phyloP scores from a whole-genome alignment of 2,888 invertebrate species.

The Rutpela maculata region DNA sequence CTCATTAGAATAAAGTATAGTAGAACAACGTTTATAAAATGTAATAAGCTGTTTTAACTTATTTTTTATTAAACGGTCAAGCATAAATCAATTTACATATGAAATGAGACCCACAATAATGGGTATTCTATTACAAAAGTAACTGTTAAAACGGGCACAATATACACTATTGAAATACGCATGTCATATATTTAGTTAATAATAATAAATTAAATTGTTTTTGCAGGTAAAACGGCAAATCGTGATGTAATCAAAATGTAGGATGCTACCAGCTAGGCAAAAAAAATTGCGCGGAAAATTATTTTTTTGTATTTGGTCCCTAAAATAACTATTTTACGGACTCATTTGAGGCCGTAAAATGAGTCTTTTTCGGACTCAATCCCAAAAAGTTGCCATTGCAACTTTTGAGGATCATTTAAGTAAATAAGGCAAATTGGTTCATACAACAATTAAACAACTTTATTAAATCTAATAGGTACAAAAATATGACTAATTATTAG shows the following conservation, averaged over 20 bases:
- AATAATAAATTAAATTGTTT: not conserved
- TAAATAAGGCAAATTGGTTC: too few species aligned
- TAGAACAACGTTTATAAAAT: conserved; percentile 42
- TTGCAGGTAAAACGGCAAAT: not conserved
- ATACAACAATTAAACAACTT: too few species aligned
- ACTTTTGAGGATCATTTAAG: too few species aligned
- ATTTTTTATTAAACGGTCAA: conserved; percentile 28
- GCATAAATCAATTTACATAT: conserved; percentile 46
- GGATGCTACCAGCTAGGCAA: too few species aligned
- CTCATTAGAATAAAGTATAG: conserved; percentile 52
- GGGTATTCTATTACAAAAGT: conserved; percentile 33
- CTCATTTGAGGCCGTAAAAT: too few species aligned
- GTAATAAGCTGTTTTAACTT: conserved; percentile 40
- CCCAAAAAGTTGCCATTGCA: too few species aligned
- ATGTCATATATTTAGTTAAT: conserved; percentile 10
- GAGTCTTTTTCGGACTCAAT: too few species aligned
- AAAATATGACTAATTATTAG: too few species aligned
- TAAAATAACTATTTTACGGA: too few species aligned
- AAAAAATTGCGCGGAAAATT: too few species aligned
- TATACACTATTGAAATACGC: conserved; percentile 36
- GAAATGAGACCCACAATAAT: conserved; percentile 36
- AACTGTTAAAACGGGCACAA: conserved; percentile 41
- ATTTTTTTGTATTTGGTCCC: too few species aligned
- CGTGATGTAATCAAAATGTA: not conserved
- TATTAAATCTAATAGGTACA: too few species aligned